Percentiles rank a stretch among this genome's conserved stretches.
Conservation (phyloP, 2,113 vertebrate genomes). For the Myrmecobius fasciatus region DNA sequence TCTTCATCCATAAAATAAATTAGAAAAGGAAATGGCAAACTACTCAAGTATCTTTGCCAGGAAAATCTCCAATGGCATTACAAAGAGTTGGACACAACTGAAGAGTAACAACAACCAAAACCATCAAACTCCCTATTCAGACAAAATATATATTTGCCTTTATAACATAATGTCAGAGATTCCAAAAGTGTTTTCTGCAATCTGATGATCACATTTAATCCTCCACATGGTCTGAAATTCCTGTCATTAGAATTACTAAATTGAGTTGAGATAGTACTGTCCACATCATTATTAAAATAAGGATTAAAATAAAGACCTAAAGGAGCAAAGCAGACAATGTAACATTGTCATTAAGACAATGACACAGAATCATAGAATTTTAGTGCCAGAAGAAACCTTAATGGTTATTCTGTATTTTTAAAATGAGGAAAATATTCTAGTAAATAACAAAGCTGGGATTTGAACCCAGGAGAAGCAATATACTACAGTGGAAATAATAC, state of each 20-base stretch:
- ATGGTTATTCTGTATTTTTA: background rate
- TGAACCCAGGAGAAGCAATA: background rate
- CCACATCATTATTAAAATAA: slow-evolving; percentile 33
- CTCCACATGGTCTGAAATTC: slow-evolving; percentile 39
- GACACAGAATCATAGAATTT: background rate
- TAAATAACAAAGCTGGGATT: background rate
- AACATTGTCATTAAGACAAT: background rate
- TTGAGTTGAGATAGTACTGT: background rate
- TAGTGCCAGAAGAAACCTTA: background rate
- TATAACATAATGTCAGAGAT: slow-evolving; percentile 48
- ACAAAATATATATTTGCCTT: background rate
- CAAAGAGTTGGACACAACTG: background rate
- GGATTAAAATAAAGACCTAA: slow-evolving; percentile 5
- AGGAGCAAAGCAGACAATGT: background rate
- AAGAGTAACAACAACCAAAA: background rate
- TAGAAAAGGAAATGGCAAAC: background rate
- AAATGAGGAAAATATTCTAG: background rate
- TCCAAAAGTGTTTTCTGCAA: slow-evolving; percentile 57
- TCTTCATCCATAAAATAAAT: background rate
- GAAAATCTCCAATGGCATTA: background rate
- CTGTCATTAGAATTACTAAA: slow-evolving; percentile 31
- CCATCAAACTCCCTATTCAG: background rate
- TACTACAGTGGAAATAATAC: background rate
- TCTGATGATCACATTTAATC: background rate
- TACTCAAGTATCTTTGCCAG: background rate